These are phyloP conservation scores for Acanthaster planci DNA, from an alignment of 35 echinoderm and acorn worm species.

Conservation along the genomic window DNA sequence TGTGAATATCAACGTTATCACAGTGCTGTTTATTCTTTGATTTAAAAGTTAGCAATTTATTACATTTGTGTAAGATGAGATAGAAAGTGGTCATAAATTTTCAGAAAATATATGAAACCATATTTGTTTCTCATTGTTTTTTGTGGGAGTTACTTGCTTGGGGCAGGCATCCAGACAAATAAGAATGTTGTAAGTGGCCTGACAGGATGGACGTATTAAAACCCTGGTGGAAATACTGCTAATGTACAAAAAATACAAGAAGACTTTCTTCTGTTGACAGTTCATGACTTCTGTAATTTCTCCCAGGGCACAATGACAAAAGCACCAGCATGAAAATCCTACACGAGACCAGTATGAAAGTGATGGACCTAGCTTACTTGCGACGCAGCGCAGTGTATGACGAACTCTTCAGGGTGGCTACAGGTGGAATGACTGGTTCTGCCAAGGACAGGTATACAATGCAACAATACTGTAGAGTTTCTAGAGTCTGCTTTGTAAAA, in stretches of 20 bases:
- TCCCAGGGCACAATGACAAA: conserved; percentile 65
- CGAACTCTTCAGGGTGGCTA: conserved; percentile 49
- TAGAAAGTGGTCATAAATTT: no score
- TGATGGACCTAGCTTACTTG: conserved; percentile 58
- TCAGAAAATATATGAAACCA: no score
- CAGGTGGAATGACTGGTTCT: conserved; percentile 21
- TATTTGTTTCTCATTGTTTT: no score
- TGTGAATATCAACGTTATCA: no score
- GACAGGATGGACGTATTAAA: background rate
- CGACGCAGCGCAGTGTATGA: conserved; percentile 50
- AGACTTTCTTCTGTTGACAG: background rate
- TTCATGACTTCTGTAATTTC: background rate
- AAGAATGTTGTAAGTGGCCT: background rate
- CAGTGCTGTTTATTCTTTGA: no score
- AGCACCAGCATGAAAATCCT: conserved; percentile 40
- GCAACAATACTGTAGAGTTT: no score
- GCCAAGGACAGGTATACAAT: conserved; percentile 29
- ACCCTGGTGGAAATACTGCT: background rate
- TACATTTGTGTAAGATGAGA: no score
- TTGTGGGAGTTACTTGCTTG: no score
- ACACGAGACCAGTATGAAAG: conserved; percentile 56
- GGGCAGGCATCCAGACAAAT: no score
- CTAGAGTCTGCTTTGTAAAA: no score
- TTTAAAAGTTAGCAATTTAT: no score
- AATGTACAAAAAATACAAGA: background rate